Evolutionary conservation across 2,113 vertebrate genomes (phyloP).

Genomic region (Narcine bancroftii): DNA sequence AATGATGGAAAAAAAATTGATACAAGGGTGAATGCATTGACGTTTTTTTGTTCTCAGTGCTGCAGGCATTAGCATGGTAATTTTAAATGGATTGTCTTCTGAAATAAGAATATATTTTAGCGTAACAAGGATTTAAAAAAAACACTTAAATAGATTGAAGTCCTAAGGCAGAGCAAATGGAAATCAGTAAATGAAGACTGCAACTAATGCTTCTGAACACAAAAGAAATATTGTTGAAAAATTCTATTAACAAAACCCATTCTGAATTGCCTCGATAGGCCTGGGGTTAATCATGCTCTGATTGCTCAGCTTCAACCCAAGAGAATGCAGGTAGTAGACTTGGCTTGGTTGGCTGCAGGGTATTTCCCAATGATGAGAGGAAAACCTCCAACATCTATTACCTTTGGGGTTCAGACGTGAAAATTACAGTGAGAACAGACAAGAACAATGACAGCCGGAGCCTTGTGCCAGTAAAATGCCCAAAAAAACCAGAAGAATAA

Average conservation of each 20-base stretch:
- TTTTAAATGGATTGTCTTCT: constrained; percentile 35
- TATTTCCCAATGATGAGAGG: constrained; percentile 1
- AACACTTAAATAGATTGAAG: constrained; percentile 12
- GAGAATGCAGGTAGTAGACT: constrained; percentile 19
- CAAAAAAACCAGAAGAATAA: too few species aligned
- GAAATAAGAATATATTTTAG: constrained; percentile 32
- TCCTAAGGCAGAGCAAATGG: constrained; percentile 33
- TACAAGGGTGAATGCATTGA: not conserved
- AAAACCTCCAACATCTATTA: not conserved
- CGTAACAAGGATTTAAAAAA: constrained; percentile 26
- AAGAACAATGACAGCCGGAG: constrained; percentile 46
- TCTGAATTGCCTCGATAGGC: not conserved
- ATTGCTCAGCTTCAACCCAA: not conserved
- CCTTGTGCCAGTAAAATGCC: constrained; percentile 58
- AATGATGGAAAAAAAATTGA: not conserved
- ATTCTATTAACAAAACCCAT: constrained; percentile 36
- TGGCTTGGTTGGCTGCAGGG: not conserved
- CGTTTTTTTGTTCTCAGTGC: not conserved
- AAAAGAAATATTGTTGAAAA: constrained; percentile 14
- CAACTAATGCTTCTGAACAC: constrained; percentile 29
- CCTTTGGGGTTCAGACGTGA: constrained; percentile 28
- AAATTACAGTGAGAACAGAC: constrained; percentile 60
- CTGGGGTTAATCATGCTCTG: constrained; percentile 1
- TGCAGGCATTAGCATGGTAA: constrained; percentile 29
- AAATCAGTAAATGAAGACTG: constrained; percentile 32